Base-by-base conservation (phyloP, 2,113 vertebrate genomes). In the Ptilonorhynchus violaceus region DNA sequence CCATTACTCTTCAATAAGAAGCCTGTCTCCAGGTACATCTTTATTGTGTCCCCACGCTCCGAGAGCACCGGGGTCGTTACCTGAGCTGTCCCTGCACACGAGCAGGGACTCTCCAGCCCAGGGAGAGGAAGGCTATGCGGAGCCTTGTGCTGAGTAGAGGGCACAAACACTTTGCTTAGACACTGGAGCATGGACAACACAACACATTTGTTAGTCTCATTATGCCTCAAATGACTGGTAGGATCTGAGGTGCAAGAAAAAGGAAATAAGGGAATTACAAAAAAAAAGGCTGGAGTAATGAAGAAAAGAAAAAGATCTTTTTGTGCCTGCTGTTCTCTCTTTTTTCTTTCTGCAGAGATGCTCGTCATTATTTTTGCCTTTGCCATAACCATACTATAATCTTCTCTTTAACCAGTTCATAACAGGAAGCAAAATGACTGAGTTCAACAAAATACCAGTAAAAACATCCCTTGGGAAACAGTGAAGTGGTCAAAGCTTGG, bases 391-490 rank as follows among this genome's bases (percentile, higher is more conserved):
- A 22, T 92, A 83, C 91, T 93, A 82, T 84, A 95, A 96, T 97
- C 9, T 92, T 92, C 89, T 95, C 86, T 94, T 97, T 97, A 97
- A 97, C 96, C 89, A 95, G 91, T 96, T 97, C 91, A 28, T 90
- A 96, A 82, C 63, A 97, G 96, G 94, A 98, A 97, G 86, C 64
- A 70, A 84, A 95, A 93, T 76, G 87, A 85, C 67, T 93, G 76
- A 94, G 85, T 90, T 97, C 96, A 95, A 95, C 86, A 79, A 96
- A 97, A 96, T 94, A 94, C 89, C 95, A 93, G 96, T 93, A 96
- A 97, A 91, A 97, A 72, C n/a, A 93, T 95, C 97, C 92, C 97
- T 39, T 64, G 97, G 97, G 97, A 89, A 94, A 93, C 30, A 85
- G 70, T 76, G 96, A 96, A 97, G 95, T 96, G 90, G 83, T 82